A percentile compares a stretch with the other conserved stretches of the same genome.
phyloP scores from a whole-genome alignment of 2,113 vertebrate species.

The Pterocles gutturalis region DNA sequence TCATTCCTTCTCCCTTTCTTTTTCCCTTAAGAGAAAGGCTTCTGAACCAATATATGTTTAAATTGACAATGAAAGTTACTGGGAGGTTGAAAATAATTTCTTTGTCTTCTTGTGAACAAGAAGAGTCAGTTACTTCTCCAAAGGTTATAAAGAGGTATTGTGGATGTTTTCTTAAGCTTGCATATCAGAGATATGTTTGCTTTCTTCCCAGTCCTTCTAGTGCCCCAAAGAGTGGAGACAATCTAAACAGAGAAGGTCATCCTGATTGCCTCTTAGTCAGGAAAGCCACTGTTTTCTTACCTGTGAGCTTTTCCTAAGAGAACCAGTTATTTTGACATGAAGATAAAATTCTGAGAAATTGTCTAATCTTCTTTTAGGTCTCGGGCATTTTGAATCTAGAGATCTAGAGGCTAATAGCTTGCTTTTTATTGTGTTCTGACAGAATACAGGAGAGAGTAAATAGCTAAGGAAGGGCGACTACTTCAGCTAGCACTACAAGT shows the following conservation, averaged over 20 bases:
- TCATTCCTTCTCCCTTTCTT: not conserved
- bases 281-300: not conserved
- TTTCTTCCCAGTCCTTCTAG: not conserved
- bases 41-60: not conserved
- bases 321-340: not conserved
- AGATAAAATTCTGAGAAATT: not conserved
- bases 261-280: not conserved
- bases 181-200: not conserved
- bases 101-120: not conserved
- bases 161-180: not conserved
- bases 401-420: not conserved
- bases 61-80: not conserved
- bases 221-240: not conserved
- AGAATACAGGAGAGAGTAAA: not conserved
- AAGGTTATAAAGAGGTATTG: not conserved
- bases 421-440: not conserved
- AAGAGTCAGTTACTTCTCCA: not conserved
- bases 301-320: not conserved
- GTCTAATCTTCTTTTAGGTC: not conserved
- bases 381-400: not conserved
- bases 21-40: not conserved
- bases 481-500: not conserved
- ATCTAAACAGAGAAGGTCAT: not conserved
- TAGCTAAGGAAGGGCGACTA: not conserved
- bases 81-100: not conserved